These are phyloP conservation scores for Disparrhopalites patrizii DNA, from an alignment of 2,888 invertebrate species.

Conservation along the genomic window DNA sequence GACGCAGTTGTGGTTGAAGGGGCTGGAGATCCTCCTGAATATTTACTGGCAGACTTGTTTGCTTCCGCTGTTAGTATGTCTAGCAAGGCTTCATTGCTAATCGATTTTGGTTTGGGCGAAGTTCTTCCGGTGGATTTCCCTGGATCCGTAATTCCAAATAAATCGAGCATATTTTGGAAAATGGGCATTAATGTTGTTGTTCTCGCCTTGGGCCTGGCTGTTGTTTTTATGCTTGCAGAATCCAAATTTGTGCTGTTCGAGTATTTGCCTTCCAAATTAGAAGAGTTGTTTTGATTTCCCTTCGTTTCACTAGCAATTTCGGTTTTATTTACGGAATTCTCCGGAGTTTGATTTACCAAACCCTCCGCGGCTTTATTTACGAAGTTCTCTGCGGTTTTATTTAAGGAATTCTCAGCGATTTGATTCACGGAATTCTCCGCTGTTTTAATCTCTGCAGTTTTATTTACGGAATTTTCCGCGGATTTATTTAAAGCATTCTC, in stretches of 20 bases:
- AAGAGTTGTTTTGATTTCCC: background rate
- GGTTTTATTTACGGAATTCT: background rate
- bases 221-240: no score
- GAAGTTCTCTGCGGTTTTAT: background rate
- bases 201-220: no score
- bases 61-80: constrained; percentile 8
- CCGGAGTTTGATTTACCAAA: background rate
- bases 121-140: background rate
- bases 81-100: constrained; percentile 12
- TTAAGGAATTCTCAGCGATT: background rate
- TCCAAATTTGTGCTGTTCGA: no score
- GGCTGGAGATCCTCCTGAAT: background rate
- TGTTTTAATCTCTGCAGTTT: background rate
- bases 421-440: background rate
- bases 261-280: background rate
- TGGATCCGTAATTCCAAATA: constrained; percentile 27
- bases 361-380: background rate
- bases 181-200: constrained; percentile 32
- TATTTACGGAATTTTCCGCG: background rate
- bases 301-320: background rate
- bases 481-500: background rate
- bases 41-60: background rate
- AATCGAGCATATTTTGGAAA: constrained; percentile 24
- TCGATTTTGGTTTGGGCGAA: background rate
- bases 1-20: constrained; percentile 31